These are phyloP conservation scores for Aspiorhynchus laticeps DNA, from an alignment of 2,113 vertebrate species.

Conservation along the genomic window DNA sequence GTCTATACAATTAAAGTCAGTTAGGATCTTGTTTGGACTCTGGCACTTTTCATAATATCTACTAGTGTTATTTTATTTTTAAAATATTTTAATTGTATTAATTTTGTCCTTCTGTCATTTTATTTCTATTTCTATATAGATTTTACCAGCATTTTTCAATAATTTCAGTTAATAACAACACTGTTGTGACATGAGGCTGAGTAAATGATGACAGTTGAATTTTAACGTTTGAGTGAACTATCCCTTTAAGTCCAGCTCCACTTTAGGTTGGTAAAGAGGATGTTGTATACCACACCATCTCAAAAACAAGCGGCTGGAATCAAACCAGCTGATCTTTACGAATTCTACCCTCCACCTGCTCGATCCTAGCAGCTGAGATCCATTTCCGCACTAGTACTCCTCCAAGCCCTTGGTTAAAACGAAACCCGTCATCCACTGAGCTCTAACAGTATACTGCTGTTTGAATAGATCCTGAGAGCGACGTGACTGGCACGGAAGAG, in stretches of 20 bases:
- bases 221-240: not conserved
- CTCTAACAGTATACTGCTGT: conserved; percentile 63
- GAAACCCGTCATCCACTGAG: conserved; percentile 53
- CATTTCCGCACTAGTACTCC: conserved; percentile 42
- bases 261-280: not conserved
- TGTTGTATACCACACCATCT: not conserved
- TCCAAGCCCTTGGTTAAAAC: conserved; percentile 47
- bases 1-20: not conserved
- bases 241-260: not conserved
- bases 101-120: not conserved
- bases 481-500: conserved; percentile 38
- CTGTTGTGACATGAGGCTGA: not conserved
- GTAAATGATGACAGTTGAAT: not conserved
- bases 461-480: conserved; percentile 60
- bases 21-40: not conserved
- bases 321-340: not conserved
- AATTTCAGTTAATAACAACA: not conserved
- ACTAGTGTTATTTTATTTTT: not conserved
- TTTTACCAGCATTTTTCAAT: not conserved
- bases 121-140: not conserved
- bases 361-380: not conserved
- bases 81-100: not conserved
- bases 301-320: not conserved
- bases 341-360: conserved; percentile 17
- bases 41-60: not conserved